Conservation (phyloP, 2,113 vertebrate species). For the Hemibagrus wyckioides region DNA sequence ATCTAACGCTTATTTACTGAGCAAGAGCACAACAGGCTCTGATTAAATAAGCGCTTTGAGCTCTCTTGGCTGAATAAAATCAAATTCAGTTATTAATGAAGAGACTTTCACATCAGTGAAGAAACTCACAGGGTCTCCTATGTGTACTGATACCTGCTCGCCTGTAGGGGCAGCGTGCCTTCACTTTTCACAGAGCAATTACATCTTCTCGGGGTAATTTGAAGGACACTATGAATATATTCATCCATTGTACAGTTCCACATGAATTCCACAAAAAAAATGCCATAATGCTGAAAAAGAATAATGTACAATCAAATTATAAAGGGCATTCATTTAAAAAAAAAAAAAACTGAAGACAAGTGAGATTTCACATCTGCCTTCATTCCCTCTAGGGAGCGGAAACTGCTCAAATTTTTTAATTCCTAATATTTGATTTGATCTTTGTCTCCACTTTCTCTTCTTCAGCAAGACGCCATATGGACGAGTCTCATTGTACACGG, state of each 20-base stretch:
- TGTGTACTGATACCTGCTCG: not conserved
- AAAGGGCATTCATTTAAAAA: not conserved
- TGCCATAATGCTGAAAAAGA: not conserved
- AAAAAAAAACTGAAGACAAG: not conserved
- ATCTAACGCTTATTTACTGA: not conserved
- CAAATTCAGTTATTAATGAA: slow-evolving; percentile 22
- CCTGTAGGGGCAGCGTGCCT: slow-evolving; percentile 1
- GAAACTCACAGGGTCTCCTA: not conserved
- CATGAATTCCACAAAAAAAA: not conserved
- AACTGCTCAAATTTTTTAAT: slow-evolving; percentile 22
- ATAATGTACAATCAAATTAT: not conserved
- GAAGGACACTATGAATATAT: slow-evolving; percentile 4
- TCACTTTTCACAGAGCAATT: slow-evolving; percentile 10
- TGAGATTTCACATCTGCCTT: not conserved
- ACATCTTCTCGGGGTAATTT: not conserved
- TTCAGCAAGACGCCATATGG: slow-evolving; percentile 26
- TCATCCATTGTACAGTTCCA: not conserved
- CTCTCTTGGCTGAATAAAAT: slow-evolving; percentile 21
- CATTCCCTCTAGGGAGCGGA: not conserved
- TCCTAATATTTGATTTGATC: slow-evolving; percentile 27
- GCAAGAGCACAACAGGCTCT: slow-evolving; percentile 27
- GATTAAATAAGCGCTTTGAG: slow-evolving; percentile 31
- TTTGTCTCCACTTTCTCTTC: slow-evolving; percentile 4
- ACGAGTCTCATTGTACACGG: not conserved
- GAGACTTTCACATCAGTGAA: not conserved